Conservation (phyloP, 2,797 vertebrate genomes). For the Dipus sagitta region DNA sequence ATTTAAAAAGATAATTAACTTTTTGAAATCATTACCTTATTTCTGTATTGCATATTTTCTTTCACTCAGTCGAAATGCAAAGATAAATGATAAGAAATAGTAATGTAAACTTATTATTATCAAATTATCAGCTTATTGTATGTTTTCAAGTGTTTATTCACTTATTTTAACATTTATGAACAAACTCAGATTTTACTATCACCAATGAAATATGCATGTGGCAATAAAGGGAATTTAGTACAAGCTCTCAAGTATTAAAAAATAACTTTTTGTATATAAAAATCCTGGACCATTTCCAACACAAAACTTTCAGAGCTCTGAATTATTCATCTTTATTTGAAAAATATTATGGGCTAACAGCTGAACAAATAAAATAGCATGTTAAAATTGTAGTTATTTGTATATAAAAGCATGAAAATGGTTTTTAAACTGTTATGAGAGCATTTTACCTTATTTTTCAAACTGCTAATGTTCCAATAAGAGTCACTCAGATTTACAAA, state of each 20-base stretch:
- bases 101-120: slow-evolving; percentile 17
- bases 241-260: neutral
- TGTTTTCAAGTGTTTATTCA: neutral
- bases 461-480: slow-evolving; percentile 64
- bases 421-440: slow-evolving; percentile 68
- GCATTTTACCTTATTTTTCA: slow-evolving; percentile 69
- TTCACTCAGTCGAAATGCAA: slow-evolving; percentile 10
- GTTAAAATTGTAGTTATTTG: slow-evolving; percentile 72
- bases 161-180: slow-evolving; percentile 30
- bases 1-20: neutral
- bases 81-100: neutral
- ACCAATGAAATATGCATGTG: slow-evolving; percentile 11
- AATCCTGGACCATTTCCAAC: slow-evolving; percentile 37
- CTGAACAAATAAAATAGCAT: slow-evolving; percentile 77
- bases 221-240: slow-evolving; percentile 2
- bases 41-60: neutral
- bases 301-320: slow-evolving; percentile 64
- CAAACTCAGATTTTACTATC: neutral
- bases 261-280: slow-evolving; percentile 24
- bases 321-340: slow-evolving; percentile 80
- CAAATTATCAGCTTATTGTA: neutral
- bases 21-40: neutral
- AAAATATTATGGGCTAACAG: slow-evolving; percentile 76
- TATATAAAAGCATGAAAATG: slow-evolving; percentile 68
- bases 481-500: slow-evolving; percentile 66